A percentile compares a stretch with the other conserved stretches of the same genome.
Evolutionary conservation across 2,797 vertebrate species (phyloP).

Genomic region (Rhodeus uyekii): DNA sequence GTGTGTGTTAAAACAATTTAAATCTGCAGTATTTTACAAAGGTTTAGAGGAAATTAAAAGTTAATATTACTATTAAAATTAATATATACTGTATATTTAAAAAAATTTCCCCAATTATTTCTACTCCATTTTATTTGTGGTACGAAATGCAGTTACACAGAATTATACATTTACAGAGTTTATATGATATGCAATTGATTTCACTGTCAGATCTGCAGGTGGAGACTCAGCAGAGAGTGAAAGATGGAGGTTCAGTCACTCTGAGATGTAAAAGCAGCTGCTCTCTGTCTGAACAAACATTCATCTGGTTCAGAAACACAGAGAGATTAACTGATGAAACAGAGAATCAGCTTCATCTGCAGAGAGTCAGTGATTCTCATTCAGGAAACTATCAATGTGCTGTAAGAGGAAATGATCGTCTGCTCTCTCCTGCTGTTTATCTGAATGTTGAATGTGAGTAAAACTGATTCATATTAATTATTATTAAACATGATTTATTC

Average conservation of each 20-base stretch:
- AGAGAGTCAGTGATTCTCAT: neutral
- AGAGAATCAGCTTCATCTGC: neutral
- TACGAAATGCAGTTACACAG: too few relatives aligned
- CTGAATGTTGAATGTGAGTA: neutral
- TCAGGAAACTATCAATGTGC: neutral
- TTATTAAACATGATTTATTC: neutral
- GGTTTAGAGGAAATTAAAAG: too few relatives aligned
- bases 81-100: too few relatives aligned
- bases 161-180: too few relatives aligned
- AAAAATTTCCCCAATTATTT: too few relatives aligned
- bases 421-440: neutral
- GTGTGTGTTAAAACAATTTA: too few relatives aligned
- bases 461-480: neutral
- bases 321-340: accelerated
- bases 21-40: too few relatives aligned
- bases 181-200: too few relatives aligned
- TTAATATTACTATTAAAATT: too few relatives aligned
- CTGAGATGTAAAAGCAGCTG: constrained; percentile 18
- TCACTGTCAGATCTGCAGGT: constrained; percentile 28
- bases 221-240: constrained; percentile 16
- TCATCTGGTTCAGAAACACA: constrained; percentile 32
- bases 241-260: neutral
- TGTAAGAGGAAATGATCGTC: neutral
- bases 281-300: constrained; percentile 34
- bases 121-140: too few relatives aligned